Evolutionary conservation across 2,888 invertebrate genomes (phyloP).

Genomic region (Melieria picta): DNA sequence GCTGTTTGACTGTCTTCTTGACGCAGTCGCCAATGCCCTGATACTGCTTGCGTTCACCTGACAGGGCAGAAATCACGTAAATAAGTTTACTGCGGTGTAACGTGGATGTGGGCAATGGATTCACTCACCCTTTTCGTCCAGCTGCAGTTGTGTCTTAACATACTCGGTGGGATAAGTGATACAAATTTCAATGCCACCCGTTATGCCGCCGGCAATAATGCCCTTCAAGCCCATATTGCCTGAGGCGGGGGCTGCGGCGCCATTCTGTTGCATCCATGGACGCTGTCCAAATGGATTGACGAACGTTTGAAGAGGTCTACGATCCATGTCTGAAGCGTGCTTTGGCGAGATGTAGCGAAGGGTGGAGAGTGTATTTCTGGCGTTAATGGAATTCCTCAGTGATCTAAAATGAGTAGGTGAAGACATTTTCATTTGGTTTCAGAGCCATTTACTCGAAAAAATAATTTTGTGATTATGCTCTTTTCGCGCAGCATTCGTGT

Average conservation of each 20-base stretch:
- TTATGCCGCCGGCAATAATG: constrained; percentile 94
- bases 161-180: constrained; percentile 99
- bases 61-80: neutral
- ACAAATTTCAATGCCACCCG: constrained; percentile 98
- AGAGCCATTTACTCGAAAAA: too few relatives aligned
- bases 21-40: constrained; percentile 90
- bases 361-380: too few relatives aligned
- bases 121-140: constrained; percentile 86
- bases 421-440: too few relatives aligned
- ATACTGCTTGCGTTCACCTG: constrained; percentile 69
- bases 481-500: too few relatives aligned
- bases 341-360: neutral
- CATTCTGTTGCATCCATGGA: constrained; percentile 77
- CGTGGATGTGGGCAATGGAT: neutral
- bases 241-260: constrained; percentile 73
- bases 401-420: too few relatives aligned
- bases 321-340: constrained; percentile 51
- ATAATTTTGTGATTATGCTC: too few relatives aligned
- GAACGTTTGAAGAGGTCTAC: constrained; percentile 44
- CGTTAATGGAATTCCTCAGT: too few relatives aligned
- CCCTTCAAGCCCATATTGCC: constrained; percentile 85
- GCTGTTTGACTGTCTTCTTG: constrained; percentile 86
- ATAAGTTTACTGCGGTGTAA: neutral
- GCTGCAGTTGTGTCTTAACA: constrained; percentile 97
- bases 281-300: constrained; percentile 59